Conservation (phyloP, 2,888 invertebrate species). For the Pasiphila rectangulata region DNA sequence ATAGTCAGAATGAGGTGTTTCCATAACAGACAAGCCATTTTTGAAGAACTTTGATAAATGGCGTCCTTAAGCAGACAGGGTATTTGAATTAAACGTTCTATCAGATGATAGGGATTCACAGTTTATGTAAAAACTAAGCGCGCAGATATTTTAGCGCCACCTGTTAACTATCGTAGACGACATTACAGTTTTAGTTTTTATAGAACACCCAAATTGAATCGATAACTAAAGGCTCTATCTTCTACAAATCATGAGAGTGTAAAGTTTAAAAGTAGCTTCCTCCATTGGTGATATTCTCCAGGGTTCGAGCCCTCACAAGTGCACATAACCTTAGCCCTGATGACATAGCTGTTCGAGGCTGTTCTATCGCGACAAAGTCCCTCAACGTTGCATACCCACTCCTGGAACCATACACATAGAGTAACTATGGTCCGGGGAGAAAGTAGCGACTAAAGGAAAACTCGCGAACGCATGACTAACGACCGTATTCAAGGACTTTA, state of each 20-base stretch:
- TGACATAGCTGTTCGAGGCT: slow-evolving; percentile 47
- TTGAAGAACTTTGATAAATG: too few species aligned
- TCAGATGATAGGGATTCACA: too few species aligned
- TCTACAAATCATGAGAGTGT: not conserved
- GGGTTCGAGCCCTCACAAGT: slow-evolving; percentile 39
- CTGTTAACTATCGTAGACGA: too few species aligned
- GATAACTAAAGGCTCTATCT: too few species aligned
- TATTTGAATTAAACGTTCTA: too few species aligned
- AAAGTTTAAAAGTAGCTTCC: not conserved
- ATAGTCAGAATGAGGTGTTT: too few species aligned
- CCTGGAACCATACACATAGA: slow-evolving; percentile 48
- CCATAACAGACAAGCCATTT: too few species aligned
- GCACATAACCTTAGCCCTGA: slow-evolving; percentile 20
- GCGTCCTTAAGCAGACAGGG: too few species aligned
- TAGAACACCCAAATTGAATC: too few species aligned
- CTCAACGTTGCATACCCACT: slow-evolving; percentile 44
- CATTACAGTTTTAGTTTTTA: too few species aligned
- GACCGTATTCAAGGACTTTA: not conserved
- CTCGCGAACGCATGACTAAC: slow-evolving; percentile 33
- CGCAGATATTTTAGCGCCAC: too few species aligned
- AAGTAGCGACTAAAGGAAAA: slow-evolving; percentile 40
- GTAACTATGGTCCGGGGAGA: slow-evolving; percentile 56
- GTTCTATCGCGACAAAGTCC: slow-evolving; percentile 43
- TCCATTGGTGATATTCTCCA: not conserved
- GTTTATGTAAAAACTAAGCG: too few species aligned